Evolutionary conservation across 1,140 invertebrate genomes (phyloP).

Genomic region (Saxidomus purpurata): DNA sequence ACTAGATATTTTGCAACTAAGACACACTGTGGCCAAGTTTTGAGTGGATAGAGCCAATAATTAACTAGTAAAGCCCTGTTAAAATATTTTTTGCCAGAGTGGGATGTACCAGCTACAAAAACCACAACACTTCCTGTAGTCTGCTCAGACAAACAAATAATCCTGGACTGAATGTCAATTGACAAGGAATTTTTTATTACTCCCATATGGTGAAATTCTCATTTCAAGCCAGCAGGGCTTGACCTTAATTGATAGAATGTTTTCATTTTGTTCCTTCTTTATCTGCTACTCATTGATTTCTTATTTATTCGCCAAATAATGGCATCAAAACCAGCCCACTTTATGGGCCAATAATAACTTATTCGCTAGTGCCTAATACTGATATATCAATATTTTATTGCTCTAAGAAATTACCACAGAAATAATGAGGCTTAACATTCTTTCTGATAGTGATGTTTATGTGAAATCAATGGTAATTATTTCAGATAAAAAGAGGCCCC

Average conservation of each 20-base stretch:
- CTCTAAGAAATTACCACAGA: not conserved
- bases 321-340: too few species aligned
- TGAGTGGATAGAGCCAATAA: too few species aligned
- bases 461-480: conserved; percentile 47
- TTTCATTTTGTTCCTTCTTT: not conserved
- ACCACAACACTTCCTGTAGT: too few species aligned
- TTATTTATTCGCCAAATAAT: not conserved
- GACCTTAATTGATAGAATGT: not conserved
- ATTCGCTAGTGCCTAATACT: not conserved
- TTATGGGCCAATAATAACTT: conserved; percentile 14
- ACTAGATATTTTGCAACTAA: too few species aligned
- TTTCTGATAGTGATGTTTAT: conserved; percentile 29
- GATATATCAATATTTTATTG: conserved; percentile 20
- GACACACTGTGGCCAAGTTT: too few species aligned
- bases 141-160: not conserved
- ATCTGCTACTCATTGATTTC: not conserved
- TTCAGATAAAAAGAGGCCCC: not conserved
- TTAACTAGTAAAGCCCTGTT: too few species aligned
- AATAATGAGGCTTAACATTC: conserved; percentile 4
- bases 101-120: too few species aligned
- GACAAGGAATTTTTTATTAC: not conserved
- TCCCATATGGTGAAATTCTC: not conserved
- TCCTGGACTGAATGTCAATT: not conserved
- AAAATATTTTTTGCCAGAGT: too few species aligned
- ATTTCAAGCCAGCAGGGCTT: not conserved